These are phyloP conservation scores for Diadromus collaris DNA, from an alignment of 2,888 invertebrate genomes.

Conservation along the genomic window DNA sequence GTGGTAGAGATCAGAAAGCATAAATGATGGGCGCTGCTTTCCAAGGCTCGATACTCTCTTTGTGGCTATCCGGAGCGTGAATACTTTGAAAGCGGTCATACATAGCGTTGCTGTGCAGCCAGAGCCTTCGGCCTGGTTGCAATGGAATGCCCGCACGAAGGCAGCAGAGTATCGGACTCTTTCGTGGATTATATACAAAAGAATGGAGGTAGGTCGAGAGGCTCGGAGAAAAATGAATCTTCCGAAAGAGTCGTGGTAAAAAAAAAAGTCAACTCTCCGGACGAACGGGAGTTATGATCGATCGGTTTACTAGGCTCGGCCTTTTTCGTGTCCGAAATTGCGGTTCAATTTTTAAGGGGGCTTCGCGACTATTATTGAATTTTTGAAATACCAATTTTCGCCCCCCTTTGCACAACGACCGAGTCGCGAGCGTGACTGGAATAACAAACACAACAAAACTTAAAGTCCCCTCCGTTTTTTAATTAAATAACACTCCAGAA, in stretches of 20 bases:
- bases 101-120: neutral
- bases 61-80: constrained; percentile 49
- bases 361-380: neutral
- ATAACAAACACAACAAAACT: neutral
- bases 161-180: constrained; percentile 19
- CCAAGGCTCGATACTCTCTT: constrained; percentile 22
- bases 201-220: constrained; percentile 13
- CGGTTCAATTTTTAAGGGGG: neutral
- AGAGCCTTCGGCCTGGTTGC: constrained; percentile 9
- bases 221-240: constrained; percentile 11
- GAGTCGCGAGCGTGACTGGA: neutral
- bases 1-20: constrained; percentile 40
- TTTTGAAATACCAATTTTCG: neutral
- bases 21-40: constrained; percentile 26
- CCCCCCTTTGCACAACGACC: neutral
- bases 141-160: constrained; percentile 1
- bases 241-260: neutral
- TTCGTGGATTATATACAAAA: constrained; percentile 30
- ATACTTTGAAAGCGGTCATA: constrained; percentile 26
- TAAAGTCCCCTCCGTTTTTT: no score
- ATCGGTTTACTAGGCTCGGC: constrained; percentile 14
- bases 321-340: constrained; percentile 9
- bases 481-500: neutral
- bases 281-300: constrained; percentile 6
- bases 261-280: neutral